Conservation (phyloP, 2,113 vertebrate genomes). For the Amphiprion ocellaris region DNA sequence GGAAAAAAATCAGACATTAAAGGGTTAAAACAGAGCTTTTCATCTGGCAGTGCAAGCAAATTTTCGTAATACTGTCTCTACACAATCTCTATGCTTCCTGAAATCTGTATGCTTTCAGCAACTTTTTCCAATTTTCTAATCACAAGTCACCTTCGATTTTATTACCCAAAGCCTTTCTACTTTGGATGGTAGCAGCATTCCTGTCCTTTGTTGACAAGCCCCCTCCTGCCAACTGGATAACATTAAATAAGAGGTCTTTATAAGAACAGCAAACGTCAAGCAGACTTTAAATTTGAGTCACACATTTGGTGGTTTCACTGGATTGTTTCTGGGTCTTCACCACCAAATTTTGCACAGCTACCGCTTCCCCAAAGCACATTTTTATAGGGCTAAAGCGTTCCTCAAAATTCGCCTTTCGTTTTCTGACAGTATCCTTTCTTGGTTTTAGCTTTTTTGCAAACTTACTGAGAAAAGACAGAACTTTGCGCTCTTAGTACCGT, state of each 20-base stretch:
- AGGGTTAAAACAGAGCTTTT: neutral
- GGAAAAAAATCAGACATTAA: neutral
- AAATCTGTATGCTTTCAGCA: no score
- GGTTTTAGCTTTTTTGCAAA: neutral
- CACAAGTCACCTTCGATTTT: no score
- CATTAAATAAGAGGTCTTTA: conserved; percentile 6
- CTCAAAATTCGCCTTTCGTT: conserved; percentile 1
- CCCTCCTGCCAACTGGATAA: neutral
- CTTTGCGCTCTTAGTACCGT: neutral
- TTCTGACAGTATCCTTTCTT: conserved; percentile 2
- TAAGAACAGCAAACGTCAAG: conserved; percentile 9
- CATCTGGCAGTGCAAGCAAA: neutral
- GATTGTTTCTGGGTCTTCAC: neutral
- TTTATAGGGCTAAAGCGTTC: conserved; percentile 11
- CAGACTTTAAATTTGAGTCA: conserved; percentile 7
- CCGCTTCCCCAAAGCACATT: conserved; percentile 1
- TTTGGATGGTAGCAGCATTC: no score
- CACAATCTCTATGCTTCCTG: no score
- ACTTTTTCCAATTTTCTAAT: no score
- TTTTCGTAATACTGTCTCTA: neutral
- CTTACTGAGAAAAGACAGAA: neutral
- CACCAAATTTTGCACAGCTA: neutral
- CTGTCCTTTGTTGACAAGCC: no score
- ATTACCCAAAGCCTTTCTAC: no score
- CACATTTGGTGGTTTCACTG: conserved; percentile 3